Base-by-base conservation (phyloP, 2,113 vertebrate genomes). In the Oryzias celebensis region DNA sequence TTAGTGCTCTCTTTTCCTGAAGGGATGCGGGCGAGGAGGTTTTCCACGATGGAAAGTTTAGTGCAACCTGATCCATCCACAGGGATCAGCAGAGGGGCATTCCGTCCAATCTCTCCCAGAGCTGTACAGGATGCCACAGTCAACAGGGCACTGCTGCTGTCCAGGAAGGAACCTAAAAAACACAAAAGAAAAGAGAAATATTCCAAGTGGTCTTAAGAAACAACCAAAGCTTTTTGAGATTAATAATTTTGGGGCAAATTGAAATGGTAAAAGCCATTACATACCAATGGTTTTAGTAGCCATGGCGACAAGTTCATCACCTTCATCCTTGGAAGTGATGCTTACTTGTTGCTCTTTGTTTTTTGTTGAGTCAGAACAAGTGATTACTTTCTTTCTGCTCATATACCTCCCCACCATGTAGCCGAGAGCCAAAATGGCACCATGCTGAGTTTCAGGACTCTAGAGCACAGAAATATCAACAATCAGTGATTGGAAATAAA, bases 1-100 rank as follows among this genome's bases (percentile, higher is more conserved):
- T 98, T 99, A 59, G 94, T 90, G 72, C 91, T 95, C 88, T 98
- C 97, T 83, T 98, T 99, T 88, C 94, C 94, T 36, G 96, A 98
- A 17, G 95, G 93, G 69, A 99, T 97, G 73, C 94, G 92, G 17
- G 92, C 91, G 42, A 98, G 81, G 70, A 99, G 91, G 69, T 92
- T 97, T 84, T 97, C 95, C 69, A 98, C 94, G 46, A 92, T 88
- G 16, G 91, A 91, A 17, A 96, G 86, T 80, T 98, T 99, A 73
- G 93, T 95, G 84, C 98, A 94, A 44, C 95, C 96, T 18, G 91
- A 75, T 3, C 97, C 97, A 49, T 97, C 95, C 0, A 84, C 86
- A 24, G 93, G 93, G 49, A 98, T 93, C 3, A 95, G 92, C 68
- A 99, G 91, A 18, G 91, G 70, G 1, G 96, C 95, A 1, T 95